Base-by-base conservation (phyloP, 2,113 vertebrate genomes). In the Lophotis ruficrista region DNA sequence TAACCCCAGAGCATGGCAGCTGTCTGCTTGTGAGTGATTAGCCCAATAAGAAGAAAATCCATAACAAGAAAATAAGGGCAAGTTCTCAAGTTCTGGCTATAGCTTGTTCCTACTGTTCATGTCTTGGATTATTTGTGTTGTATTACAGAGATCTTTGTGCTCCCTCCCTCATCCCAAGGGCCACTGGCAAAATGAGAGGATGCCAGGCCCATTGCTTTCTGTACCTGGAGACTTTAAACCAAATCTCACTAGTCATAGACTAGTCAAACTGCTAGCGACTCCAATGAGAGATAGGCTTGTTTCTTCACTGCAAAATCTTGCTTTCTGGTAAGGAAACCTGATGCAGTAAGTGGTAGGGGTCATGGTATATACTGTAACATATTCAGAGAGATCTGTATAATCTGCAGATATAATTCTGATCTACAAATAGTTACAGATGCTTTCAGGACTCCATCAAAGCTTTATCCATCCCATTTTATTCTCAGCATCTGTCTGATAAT, bases 401-500 rank as follows among this genome's bases (percentile, higher is more conserved):
- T 94, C 80, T 90, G 30, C 48, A 92, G 69, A 51, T 83, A 23
- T 80, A 92, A 75, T 83, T 79, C 77, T 72, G 38, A 60, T 2
- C 4, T 75, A 56, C 51, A 58, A 78, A 92, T 72, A 89, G 69
- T 72, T 69, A 91, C 66, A 89, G 48, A 78, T 83, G 80, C 77
- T 82, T 92, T 90, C 50, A 83, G 75, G 77, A 83, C 50, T 83
- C 66, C 60, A 79, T 87, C 89, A 90, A 92, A 94, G 45, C 61
- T 92, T 95, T 89, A 93, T 85, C 50, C 72, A 90, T 66, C 64
- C 47, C 50, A 53, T 93, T 93, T 91, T 88, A 86, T 90, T 85
- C 83, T 82, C 85, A 91, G 78, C n/a, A 12, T 91, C 80, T 47
- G 35, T 47, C 45, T 79, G 77, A 68, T 91, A 94, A 85, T 78